Conservation (phyloP, 2,888 invertebrate species). For the Venusia cambrica region DNA sequence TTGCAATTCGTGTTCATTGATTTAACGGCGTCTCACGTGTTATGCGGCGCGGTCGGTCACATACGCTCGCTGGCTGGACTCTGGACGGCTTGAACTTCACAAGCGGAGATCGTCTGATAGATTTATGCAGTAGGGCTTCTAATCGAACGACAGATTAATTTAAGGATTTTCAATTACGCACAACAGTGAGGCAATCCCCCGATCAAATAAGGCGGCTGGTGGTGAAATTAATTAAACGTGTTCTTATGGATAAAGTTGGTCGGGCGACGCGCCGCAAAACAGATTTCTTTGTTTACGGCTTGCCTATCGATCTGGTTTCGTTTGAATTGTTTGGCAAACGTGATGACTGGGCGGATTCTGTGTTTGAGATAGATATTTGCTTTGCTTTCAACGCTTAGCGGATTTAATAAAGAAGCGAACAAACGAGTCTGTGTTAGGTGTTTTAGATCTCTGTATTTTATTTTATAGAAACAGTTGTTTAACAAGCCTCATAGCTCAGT, state of each 20-base stretch:
- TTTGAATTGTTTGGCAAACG: slow-evolving; percentile 42
- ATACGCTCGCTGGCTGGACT: slow-evolving; percentile 7
- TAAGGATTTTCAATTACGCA: slow-evolving; percentile 27
- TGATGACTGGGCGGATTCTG: slow-evolving; percentile 41
- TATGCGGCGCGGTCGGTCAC: slow-evolving; percentile 4
- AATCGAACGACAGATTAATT: slow-evolving; percentile 29
- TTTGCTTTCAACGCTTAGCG: slow-evolving; percentile 24
- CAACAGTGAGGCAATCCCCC: slow-evolving; percentile 19
- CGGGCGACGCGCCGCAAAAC: slow-evolving; percentile 39
- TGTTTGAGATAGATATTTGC: slow-evolving; percentile 37
- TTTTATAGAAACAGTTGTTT: not conserved
- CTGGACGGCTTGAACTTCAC: slow-evolving; percentile 10
- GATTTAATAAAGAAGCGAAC: slow-evolving; percentile 25
- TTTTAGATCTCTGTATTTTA: slow-evolving; percentile 1
- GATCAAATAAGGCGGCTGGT: slow-evolving; percentile 39
- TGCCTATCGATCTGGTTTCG: slow-evolving; percentile 47
- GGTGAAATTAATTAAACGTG: slow-evolving; percentile 45
- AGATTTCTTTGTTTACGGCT: slow-evolving; percentile 53
- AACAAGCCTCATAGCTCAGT: too few relatives aligned
- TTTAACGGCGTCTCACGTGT: slow-evolving; percentile 26
- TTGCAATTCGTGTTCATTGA: slow-evolving; percentile 28
- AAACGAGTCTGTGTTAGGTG: slow-evolving; percentile 3
- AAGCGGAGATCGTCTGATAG: slow-evolving; percentile 15
- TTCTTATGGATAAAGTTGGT: slow-evolving; percentile 39
- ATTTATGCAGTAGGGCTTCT: slow-evolving; percentile 22